phyloP scores from a whole-genome alignment of 2,797 vertebrate genomes.

The Mus spretus region DNA sequence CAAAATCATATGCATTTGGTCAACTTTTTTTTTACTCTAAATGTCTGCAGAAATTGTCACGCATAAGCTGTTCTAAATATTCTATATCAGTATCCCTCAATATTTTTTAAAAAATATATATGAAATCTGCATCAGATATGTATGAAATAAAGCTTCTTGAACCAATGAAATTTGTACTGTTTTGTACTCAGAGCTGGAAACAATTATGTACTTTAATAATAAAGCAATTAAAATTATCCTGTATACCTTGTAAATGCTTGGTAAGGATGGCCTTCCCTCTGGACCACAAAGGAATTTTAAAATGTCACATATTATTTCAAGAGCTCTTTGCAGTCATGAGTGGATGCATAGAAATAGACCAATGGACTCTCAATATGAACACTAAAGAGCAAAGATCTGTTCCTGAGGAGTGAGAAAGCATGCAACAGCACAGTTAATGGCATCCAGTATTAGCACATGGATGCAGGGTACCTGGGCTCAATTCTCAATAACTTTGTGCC shows the following conservation, averaged over 20 bases:
- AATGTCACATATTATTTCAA: not conserved
- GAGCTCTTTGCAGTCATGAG: not conserved
- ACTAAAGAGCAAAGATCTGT: not conserved
- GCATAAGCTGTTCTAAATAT: not conserved
- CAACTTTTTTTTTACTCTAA: not conserved
- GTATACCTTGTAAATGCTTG: not conserved
- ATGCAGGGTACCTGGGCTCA: not conserved
- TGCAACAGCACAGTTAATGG: not conserved
- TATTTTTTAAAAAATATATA: not conserved
- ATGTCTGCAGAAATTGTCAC: not conserved
- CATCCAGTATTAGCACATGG: not conserved
- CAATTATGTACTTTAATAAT: not conserved
- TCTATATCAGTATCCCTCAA: not conserved
- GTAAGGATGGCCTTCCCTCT: slow-evolving; percentile 6
- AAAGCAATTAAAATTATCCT: slow-evolving; percentile 26
- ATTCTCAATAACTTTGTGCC: not conserved
- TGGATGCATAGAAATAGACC: not conserved
- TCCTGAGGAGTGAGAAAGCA: not conserved
- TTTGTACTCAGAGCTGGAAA: not conserved
- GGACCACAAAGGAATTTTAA: not conserved
- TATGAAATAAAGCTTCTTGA: not conserved
- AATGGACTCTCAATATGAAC: not conserved
- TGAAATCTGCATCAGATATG: not conserved
- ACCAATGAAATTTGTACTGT: not conserved
- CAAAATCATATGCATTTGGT: not conserved